A percentile compares a stretch with the other conserved stretches of the same genome.
Conservation (phyloP, 1,140 invertebrate genomes). For the Thrips palmi region DNA sequence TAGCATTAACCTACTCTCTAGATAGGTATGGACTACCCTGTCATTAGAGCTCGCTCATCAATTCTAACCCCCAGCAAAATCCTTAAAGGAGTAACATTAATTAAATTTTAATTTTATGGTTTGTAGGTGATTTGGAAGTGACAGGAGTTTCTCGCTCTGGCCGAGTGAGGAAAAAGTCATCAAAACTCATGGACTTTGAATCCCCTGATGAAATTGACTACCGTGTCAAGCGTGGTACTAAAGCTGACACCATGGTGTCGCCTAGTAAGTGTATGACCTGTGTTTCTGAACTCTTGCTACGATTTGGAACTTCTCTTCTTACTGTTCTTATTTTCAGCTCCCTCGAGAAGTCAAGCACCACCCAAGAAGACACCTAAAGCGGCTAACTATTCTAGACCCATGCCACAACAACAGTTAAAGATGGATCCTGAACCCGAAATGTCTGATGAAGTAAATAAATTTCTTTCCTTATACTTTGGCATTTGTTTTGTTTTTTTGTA, state of each 20-base stretch:
- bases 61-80: too few species aligned
- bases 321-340: slow-evolving; percentile 3
- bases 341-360: slow-evolving; percentile 3
- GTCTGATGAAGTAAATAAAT: slow-evolving; percentile 11
- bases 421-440: too few species aligned
- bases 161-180: slow-evolving; percentile 80
- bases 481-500: too few species aligned
- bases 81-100: too few species aligned
- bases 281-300: not conserved
- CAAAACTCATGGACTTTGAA: slow-evolving; percentile 83
- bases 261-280: slow-evolving; percentile 1
- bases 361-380: too few species aligned
- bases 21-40: too few species aligned
- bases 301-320: slow-evolving; percentile 2
- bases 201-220: slow-evolving; percentile 55
- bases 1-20: too few species aligned
- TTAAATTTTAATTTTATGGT: slow-evolving; percentile 1
- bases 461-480: too few species aligned
- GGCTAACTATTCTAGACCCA: too few species aligned
- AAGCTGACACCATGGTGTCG: slow-evolving; percentile 2
- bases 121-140: slow-evolving; percentile 48
- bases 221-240: slow-evolving; percentile 17
- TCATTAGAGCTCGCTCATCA: too few species aligned
- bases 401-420: too few species aligned
- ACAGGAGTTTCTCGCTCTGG: slow-evolving; percentile 73